Base-by-base conservation (phyloP, 2,888 invertebrate species). In the Netelia melanura region DNA sequence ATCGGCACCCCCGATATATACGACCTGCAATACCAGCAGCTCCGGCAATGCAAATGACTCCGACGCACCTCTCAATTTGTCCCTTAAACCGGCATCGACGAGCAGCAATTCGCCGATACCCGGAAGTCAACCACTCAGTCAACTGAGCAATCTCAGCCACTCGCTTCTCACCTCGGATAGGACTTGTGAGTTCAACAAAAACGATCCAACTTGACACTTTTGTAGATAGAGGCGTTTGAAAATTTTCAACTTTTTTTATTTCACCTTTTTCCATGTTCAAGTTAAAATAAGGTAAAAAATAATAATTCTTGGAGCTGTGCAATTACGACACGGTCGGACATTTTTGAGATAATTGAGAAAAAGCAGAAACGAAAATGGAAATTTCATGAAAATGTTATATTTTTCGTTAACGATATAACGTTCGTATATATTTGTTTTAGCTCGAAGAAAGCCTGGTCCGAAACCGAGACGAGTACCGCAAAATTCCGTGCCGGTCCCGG, bases 51-150 rank as follows among this genome's bases (percentile, higher is more conserved):
- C 94, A 76, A 96, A 96, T 68, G 96, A 95, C 83, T 95, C 96
- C 3, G 98, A 98, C 90, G 96, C 97, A 0, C 98, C 98, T 0
- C 95, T 98, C 25, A 98, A 98, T 94, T 95, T 98, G 21, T 98
- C 97, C 1, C 95, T 98, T 87, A 98, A 98, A 93, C 97, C 97
- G 0, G 93, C 94, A 58, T 92, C 94, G 81, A 90, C 93, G 77
- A 91, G 90, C 88, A 88, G 89, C 74, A 90, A 90, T 85, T 91
- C 93, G 75, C 91, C 93, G 54, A 90, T 93, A 72, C 89, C 91
- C 61, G 89, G 91, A 62, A 92, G 90, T 87, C 93, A 93, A 85
- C 93, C 93, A 25, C 92, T 94, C 87, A 94, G 91, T 84, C 93
- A 94, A 88, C 91, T 94, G 85, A 93, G 93, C 89, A 93, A 93